Base-by-base conservation (phyloP, 1,140 invertebrate genomes). In the Drosophila tropicalis region DNA sequence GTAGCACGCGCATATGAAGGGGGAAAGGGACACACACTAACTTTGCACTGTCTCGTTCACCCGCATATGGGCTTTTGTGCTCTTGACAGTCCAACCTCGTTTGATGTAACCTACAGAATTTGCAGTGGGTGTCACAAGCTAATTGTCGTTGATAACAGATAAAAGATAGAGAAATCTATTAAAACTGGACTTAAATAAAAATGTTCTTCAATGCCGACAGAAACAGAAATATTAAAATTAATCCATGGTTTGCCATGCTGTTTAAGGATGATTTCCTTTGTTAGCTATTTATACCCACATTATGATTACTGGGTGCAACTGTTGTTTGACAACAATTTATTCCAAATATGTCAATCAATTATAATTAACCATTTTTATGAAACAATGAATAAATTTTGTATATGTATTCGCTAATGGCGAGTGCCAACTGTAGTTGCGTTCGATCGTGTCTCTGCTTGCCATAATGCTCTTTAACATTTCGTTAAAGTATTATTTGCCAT, bases 401-500 rank as follows among this genome's bases (percentile, higher is more conserved):
- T 34, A 0, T 13, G 4, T 10, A 36, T 12, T 15, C 56, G 15
- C 1, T 57, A 34, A 36, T 36, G 17, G n/a, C 5, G n/a, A 34
- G 51, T 3, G 17, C 19, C 17, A 36, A 41, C 68, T 44, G 40
- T 54, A 15, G 15, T 36, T 56, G 6, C 19, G 34, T 39, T 47
- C 25, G 40, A 55, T 57, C 54, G 55, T 51, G 55, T 51, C 36
- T 51, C 44, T 51, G 44, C 17, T 57, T 62, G 62, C 19, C 39
- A 40, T 62, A 58, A 58, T 58, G 56, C 70, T 15, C 12, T 39
- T 47, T 57, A 72, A 56, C 44, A 47, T 67, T 56, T 73, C 36
- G 41, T 22, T 44, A 67, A 74, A 72, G 60, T 72, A 72, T 81
- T 85, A 85, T 86, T 85, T 85, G 82, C 79, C 75, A 86, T 82